phyloP scores from a whole-genome alignment of 1,140 invertebrate species.

The Pseudomyrmex flavicornis region DNA sequence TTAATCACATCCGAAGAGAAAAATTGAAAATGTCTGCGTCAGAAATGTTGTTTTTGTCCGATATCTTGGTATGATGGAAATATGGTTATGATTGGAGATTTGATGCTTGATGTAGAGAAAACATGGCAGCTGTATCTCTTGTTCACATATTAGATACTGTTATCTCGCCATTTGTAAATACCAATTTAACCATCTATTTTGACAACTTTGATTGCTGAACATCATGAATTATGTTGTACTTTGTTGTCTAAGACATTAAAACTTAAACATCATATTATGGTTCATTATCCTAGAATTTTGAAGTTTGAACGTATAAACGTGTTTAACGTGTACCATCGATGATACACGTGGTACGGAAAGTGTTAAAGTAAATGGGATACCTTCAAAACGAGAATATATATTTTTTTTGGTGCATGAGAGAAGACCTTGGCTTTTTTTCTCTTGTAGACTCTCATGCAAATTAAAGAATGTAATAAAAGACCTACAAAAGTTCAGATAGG shows the following conservation, averaged over 20 bases:
- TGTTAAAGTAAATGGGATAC: no score
- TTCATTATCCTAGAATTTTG: neutral
- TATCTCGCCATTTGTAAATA: slow-evolving; percentile 5
- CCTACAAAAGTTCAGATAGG: no score
- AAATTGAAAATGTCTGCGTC: slow-evolving; percentile 32
- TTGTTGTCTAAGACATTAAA: slow-evolving; percentile 10
- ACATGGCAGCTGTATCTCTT: neutral
- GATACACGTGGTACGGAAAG: no score
- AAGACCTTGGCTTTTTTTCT: no score
- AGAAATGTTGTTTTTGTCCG: slow-evolving; percentile 34
- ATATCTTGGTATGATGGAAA: neutral
- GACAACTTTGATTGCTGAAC: slow-evolving; percentile 28
- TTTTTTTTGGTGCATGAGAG: no score
- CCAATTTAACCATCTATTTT: neutral
- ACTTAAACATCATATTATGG: slow-evolving; percentile 3
- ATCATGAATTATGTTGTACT: slow-evolving; percentile 23
- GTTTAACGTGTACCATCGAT: no score
- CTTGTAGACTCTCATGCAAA: no score
- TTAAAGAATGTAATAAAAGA: no score
- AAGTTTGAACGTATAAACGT: no score
- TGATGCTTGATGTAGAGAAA: slow-evolving; percentile 1
- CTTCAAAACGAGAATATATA: no score
- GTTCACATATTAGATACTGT: slow-evolving; percentile 13
- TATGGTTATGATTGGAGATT: slow-evolving; percentile 26
- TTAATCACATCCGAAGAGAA: slow-evolving; percentile 2